Conservation (phyloP, 2,113 vertebrate genomes). For the Atherinomorus stipes region DNA sequence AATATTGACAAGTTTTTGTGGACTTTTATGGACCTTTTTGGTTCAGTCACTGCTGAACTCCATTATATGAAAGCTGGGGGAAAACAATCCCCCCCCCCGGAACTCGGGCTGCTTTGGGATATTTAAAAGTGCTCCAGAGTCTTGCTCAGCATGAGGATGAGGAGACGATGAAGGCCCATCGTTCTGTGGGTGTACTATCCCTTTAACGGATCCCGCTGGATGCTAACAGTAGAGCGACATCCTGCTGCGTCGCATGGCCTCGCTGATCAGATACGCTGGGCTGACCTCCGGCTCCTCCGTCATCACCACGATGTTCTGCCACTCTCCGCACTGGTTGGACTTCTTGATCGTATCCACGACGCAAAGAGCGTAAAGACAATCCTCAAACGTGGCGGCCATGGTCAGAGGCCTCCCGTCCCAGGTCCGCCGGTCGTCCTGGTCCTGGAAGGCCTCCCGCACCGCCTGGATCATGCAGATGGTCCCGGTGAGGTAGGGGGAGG, state of each 20-base stretch:
- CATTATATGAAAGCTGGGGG: too few relatives aligned
- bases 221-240: conserved; percentile 97
- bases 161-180: too few relatives aligned
- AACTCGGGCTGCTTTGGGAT: too few relatives aligned
- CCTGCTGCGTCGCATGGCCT: conserved; percentile 96
- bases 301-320: conserved; percentile 98
- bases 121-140: too few relatives aligned
- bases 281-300: conserved; percentile 96
- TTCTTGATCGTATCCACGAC: conserved; percentile 98
- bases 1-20: too few relatives aligned
- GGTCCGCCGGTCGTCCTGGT: conserved; percentile 95
- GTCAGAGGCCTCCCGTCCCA: conserved; percentile 96
- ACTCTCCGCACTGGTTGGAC: conserved; percentile 95
- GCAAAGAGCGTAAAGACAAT: conserved; percentile 96
- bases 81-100: too few relatives aligned
- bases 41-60: too few relatives aligned
- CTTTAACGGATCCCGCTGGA: not conserved
- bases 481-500: conserved; percentile 92
- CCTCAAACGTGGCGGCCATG: conserved; percentile 98
- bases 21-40: too few relatives aligned
- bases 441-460: conserved; percentile 94
- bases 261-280: conserved; percentile 95
- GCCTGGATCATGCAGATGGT: conserved; percentile 98
- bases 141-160: too few relatives aligned
- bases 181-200: too few relatives aligned